Evolutionary conservation across 2,797 vertebrate genomes (phyloP), one percentile per base, ranked within the genome.

Genomic region (Clamator glandarius): DNA sequence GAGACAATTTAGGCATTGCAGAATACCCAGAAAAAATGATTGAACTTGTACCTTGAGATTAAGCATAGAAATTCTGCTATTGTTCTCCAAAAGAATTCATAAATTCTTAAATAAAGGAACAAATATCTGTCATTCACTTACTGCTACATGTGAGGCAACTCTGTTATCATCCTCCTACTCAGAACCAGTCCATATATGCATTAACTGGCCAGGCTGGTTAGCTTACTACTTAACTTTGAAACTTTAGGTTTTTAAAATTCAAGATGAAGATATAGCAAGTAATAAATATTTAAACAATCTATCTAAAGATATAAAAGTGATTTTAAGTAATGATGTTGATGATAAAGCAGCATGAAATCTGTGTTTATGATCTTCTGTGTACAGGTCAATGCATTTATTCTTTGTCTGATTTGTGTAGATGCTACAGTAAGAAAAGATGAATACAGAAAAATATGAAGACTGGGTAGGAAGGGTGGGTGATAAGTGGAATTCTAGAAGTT

Each of bases 251-350:
- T 87, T 73, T 76, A 81, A 95, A 92, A 73, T 81, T 73, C 48
- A 79, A 94, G 15, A 77, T 39, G 4, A 93, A 96, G 94, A 83
- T 79, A 90, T 3, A 61, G 11, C 35, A 85, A 83, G 50, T 14
- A 80, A 85, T 91, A 94, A 85, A 80, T 83, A 92, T 75, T 91
- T 85, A 91, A 61, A 50, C 9, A 61, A 64, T 50, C 11, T 81
- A 87, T 52, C 52, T 58, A 66, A 85, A 92, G 35, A 83, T 39
- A 84, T 11, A 88, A 84, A 94, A 73, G 9, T 41, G 25, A 79
- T 92, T 92, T 92, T 88, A 91, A 89, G 84, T 79, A 93, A 95
- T 33, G 52, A 68, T 67, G 29, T n/a, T 89, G 59, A 61, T 57
- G 92, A 73, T 57, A 84, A 93, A 87, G 8, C 84, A 68, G 44